Evolutionary conservation across 2,797 vertebrate species (phyloP).

Genomic region (Danio choprae): DNA sequence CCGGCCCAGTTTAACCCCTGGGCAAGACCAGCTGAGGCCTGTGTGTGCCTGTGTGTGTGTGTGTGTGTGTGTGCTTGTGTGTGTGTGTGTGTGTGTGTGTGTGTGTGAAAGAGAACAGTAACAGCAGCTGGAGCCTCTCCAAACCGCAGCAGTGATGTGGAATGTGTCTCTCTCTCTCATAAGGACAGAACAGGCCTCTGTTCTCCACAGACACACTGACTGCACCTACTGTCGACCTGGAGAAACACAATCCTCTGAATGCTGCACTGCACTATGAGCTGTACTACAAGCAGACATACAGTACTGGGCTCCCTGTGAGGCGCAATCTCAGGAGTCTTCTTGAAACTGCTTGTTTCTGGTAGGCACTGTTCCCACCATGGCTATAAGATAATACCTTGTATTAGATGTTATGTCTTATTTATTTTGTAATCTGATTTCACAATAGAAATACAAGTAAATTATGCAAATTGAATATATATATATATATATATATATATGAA

Average conservation of each 20-base stretch:
- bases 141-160: conserved; percentile 72
- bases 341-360: not conserved
- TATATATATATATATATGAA: too few relatives aligned
- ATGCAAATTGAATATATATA: too few relatives aligned
- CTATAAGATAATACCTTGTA: not conserved
- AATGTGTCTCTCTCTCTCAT: conserved; percentile 65
- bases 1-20: not conserved
- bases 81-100: conserved; percentile 23
- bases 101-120: conserved; percentile 23
- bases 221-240: conserved; percentile 59
- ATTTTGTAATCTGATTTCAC: too few relatives aligned
- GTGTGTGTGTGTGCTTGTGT: conserved; percentile 47
- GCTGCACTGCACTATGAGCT: conserved; percentile 42
- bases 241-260: conserved; percentile 66
- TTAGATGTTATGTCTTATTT: too few relatives aligned
- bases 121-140: conserved; percentile 72
- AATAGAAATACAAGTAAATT: too few relatives aligned
- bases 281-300: not conserved
- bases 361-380: not conserved
- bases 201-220: conserved; percentile 61
- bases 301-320: not conserved
- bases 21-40: conserved; percentile 44
- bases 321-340: not conserved
- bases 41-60: conserved; percentile 15
- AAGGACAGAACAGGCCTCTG: conserved; percentile 60